Evolutionary conservation across 2,797 vertebrate species (phyloP).

Genomic region (Anas capensis): DNA sequence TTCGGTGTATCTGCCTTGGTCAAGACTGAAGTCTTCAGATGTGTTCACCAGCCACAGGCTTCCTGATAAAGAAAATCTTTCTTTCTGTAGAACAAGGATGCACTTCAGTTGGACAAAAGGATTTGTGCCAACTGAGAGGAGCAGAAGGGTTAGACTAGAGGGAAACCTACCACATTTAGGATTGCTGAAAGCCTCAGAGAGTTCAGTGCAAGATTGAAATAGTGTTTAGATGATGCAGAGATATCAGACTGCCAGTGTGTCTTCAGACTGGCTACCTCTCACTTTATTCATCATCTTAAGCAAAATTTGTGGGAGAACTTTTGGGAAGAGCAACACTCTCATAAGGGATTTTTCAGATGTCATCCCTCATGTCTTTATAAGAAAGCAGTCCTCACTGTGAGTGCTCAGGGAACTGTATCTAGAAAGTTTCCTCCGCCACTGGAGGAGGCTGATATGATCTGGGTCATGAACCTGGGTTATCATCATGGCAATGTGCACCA

Average conservation of each 20-base stretch:
- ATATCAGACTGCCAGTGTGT: not conserved
- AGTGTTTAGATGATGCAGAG: not conserved
- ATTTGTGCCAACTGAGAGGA: not conserved
- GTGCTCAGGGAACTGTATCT: not conserved
- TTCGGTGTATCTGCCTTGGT: not conserved
- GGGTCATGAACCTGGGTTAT: not conserved
- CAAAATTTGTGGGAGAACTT: not conserved
- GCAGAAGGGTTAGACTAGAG: not conserved
- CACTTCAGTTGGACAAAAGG: not conserved
- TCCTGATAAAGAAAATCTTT: not conserved
- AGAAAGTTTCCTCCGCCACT: not conserved
- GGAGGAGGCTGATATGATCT: not conserved
- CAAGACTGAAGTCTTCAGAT: not conserved
- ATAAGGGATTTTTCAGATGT: not conserved
- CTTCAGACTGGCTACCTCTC: not conserved
- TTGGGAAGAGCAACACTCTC: not conserved
- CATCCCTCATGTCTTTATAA: not conserved
- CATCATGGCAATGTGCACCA: accelerated
- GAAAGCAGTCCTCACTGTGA: not conserved
- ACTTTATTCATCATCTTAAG: not conserved
- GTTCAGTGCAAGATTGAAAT: not conserved
- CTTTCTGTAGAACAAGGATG: not conserved
- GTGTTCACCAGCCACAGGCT: not conserved
- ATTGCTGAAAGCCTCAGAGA: not conserved
- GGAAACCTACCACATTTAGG: not conserved